Evolutionary conservation across 2,797 vertebrate genomes (phyloP).

Genomic region (Propithecus perrieri): DNA sequence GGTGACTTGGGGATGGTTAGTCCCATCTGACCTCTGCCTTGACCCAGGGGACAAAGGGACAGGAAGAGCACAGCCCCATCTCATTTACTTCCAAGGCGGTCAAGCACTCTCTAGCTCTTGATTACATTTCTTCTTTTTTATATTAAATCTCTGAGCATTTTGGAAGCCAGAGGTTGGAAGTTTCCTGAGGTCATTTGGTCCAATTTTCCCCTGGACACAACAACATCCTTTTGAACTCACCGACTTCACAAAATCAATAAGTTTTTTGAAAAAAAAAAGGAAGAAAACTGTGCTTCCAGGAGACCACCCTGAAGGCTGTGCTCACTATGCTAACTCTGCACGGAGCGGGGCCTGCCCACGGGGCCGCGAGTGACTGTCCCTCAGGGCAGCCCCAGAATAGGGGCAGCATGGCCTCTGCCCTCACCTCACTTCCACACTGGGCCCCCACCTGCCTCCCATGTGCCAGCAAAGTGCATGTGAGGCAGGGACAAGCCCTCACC

Average conservation of each 20-base stretch:
- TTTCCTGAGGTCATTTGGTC: neutral
- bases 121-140: neutral
- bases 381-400: neutral
- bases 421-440: neutral
- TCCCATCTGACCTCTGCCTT: neutral
- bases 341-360: accelerated
- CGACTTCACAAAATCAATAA: neutral
- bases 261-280: neutral
- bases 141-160: neutral
- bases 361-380: accelerated
- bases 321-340: neutral
- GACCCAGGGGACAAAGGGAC: neutral
- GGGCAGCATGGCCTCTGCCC: neutral
- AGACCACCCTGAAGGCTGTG: neutral
- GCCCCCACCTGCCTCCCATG: neutral
- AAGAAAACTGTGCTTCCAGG: neutral
- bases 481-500: neutral
- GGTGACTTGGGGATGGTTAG: neutral
- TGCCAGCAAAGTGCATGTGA: neutral
- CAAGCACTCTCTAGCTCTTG: neutral
- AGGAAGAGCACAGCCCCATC: no score
- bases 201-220: neutral
- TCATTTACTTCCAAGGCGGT: neutral
- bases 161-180: neutral
- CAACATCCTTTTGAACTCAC: neutral